Evolutionary conservation across 1,140 invertebrate genomes (phyloP).

Genomic region (Myzus persicae): DNA sequence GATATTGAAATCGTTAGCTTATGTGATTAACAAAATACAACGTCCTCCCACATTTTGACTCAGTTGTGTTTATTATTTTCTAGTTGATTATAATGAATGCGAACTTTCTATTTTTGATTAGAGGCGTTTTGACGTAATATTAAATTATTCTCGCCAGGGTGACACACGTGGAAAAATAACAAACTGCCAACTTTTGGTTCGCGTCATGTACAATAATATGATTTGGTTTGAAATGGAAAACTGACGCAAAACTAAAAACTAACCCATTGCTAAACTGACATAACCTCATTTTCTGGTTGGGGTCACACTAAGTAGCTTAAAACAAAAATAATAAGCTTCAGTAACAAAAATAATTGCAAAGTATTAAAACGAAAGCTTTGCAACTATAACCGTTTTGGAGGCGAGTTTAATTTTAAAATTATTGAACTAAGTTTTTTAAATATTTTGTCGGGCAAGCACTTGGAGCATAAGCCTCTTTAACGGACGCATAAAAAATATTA

Average conservation of each 20-base stretch:
- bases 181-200: neutral
- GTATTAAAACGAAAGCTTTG: neutral
- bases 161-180: neutral
- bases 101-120: neutral
- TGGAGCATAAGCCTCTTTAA: neutral
- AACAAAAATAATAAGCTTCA: neutral
- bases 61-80: too few species aligned
- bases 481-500: neutral
- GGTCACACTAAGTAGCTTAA: neutral
- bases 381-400: neutral
- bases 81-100: neutral
- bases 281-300: neutral
- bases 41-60: neutral
- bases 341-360: too few species aligned
- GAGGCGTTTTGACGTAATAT: neutral
- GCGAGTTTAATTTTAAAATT: neutral
- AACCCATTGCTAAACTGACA: neutral
- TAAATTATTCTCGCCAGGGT: neutral
- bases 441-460: neutral
- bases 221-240: neutral
- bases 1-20: neutral
- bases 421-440: too few species aligned
- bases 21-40: neutral
- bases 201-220: too few species aligned
- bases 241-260: neutral